Evolutionary conservation across 2,113 vertebrate species (phyloP).

Genomic region (Circaetus cinerascens): DNA sequence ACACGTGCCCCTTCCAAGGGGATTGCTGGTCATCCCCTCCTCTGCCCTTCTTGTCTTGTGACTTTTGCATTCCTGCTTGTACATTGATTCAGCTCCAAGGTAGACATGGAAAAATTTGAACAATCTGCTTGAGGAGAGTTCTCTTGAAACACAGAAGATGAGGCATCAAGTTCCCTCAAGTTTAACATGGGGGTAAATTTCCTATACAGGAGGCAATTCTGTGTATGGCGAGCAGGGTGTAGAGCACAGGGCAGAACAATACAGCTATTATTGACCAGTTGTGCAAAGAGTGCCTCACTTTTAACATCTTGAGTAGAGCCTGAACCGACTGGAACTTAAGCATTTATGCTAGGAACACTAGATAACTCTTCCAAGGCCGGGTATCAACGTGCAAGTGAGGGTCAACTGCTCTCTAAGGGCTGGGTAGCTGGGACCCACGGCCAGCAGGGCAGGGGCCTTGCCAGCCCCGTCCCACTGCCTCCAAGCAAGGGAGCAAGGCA

Average conservation of each 20-base stretch:
- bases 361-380: not conserved
- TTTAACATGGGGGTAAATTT: not conserved
- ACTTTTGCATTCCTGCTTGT: not conserved
- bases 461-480: not conserved
- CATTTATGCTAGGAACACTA: not conserved
- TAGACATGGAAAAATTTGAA: not conserved
- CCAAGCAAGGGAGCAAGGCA: not conserved
- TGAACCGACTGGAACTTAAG: not conserved
- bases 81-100: not conserved
- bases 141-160: not conserved
- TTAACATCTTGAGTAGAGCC: not conserved
- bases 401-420: not conserved
- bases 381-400: not conserved
- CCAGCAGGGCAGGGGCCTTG: not conserved
- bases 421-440: not conserved
- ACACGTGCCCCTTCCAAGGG: not conserved
- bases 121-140: not conserved
- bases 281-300: accelerated
- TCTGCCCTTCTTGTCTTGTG: not conserved
- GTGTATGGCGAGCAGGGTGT: not conserved
- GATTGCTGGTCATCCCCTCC: not conserved
- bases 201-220: not conserved
- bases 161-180: not conserved
- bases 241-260: not conserved
- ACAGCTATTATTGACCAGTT: not conserved